Percentiles rank a stretch among this genome's conserved stretches.
phyloP scores from a whole-genome alignment of 2,888 invertebrate genomes.

The Lymantria monacha region DNA sequence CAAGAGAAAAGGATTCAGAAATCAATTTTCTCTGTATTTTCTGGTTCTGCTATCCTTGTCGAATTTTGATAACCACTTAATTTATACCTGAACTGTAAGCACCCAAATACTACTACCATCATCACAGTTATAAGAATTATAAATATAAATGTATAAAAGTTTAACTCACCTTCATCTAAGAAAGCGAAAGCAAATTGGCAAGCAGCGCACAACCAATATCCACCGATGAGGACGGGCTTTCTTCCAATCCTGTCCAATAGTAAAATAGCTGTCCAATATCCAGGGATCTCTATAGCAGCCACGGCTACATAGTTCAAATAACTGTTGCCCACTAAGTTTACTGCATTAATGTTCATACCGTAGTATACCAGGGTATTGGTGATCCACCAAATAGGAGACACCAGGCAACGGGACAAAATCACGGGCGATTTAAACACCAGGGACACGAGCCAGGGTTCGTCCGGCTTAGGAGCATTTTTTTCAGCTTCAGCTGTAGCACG shows the following conservation, averaged over 20 bases:
- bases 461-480: conserved; percentile 46
- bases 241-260: conserved; percentile 84
- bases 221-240: conserved; percentile 82
- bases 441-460: conserved; percentile 60
- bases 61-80: too few species aligned
- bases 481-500: conserved; percentile 59
- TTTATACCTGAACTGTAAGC: too few species aligned
- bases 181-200: conserved; percentile 84
- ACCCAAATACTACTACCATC: neutral
- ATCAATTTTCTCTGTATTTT: too few species aligned
- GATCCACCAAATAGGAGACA: conserved; percentile 85
- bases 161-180: conserved; percentile 76
- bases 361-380: conserved; percentile 87
- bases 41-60: too few species aligned
- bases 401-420: conserved; percentile 55
- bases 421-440: conserved; percentile 54
- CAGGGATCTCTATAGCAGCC: conserved; percentile 87
- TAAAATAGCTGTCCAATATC: conserved; percentile 84
- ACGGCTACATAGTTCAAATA: conserved; percentile 87
- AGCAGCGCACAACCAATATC: conserved; percentile 84
- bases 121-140: neutral
- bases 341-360: conserved; percentile 86
- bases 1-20: too few species aligned
- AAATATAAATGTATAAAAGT: neutral
- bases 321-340: conserved; percentile 84